Base-by-base conservation (phyloP, 2,888 invertebrate genomes). In the Sesia apiformis region DNA sequence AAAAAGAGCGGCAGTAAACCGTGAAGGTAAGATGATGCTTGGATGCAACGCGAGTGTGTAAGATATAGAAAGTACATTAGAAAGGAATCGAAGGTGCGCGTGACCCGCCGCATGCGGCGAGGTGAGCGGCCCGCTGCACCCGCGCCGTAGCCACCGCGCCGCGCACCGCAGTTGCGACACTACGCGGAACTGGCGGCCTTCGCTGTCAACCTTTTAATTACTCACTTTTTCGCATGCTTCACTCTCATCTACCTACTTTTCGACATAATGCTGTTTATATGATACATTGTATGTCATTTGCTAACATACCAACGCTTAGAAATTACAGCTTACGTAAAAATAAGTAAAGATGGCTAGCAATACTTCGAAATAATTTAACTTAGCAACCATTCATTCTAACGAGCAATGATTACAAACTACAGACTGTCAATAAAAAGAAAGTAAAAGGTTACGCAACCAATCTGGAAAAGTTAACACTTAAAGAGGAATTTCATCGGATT, bases 11-110 rank as follows among this genome's bases (percentile, higher is more conserved):
- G 63, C 66, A 72, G 78, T 78, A 79, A 77, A 74, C 71, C 69
- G 72, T 72, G 67, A 73, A 76, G 70, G 76, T 73, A 77, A 78
- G 72, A 72, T 66, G 78, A 76, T 70, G 68, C 8, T 46, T 6
- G 46, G 8, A 6, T 46, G 6, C 5, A 63, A 66, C 61, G 65
- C 70, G 64, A 74, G 71, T 72, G 67, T 76, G 70, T 76, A 72
- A 78, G 78, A 75, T 75, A 76, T 87, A 87, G 88, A 88, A 87
- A 88, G 88, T 78, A 85, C 80, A 84, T 87, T 88, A 87, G 87
- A 88, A 88, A 88, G 88, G 88, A 86, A 84, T 81, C 74, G 84
- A 84, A 83, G 85, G 83, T 81, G 76, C 81, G 77, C 78, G 80
- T 84, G 86, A 86, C 85, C 82, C 73, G 86, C 84, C 80, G 80